Conservation (phyloP, 2,113 vertebrate species). For the Oophaga pumilio region DNA sequence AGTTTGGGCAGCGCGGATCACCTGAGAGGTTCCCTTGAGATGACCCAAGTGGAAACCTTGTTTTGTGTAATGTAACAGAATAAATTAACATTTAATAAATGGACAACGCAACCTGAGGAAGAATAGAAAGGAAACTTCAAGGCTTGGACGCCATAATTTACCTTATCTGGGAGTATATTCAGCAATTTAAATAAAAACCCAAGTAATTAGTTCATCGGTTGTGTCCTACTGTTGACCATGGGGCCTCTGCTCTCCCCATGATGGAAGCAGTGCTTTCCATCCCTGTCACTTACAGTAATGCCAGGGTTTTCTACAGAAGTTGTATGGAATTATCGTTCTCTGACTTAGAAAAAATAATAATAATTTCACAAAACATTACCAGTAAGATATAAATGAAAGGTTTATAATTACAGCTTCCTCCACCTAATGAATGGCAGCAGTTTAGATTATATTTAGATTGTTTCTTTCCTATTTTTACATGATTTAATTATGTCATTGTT, state of each 20-base stretch:
- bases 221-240: background rate
- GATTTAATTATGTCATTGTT: background rate
- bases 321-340: background rate
- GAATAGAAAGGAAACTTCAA: background rate
- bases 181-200: background rate
- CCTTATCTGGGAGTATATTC: background rate
- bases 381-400: background rate
- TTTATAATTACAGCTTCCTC: background rate
- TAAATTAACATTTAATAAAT: background rate
- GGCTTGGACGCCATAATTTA: background rate
- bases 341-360: background rate
- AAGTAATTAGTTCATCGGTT: background rate
- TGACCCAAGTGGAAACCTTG: background rate
- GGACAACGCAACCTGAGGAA: background rate
- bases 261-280: background rate
- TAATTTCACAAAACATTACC: conserved; percentile 6
- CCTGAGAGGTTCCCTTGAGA: too few relatives aligned
- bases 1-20: too few relatives aligned
- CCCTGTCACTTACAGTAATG: background rate
- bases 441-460: background rate
- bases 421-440: background rate
- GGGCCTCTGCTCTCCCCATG: background rate
- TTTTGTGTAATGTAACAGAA: background rate
- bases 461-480: background rate
- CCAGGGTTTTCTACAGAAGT: background rate